Percentiles rank a stretch among this genome's conserved stretches.
Conservation (phyloP, 2,113 vertebrate species). For the Panthera leo region DNA sequence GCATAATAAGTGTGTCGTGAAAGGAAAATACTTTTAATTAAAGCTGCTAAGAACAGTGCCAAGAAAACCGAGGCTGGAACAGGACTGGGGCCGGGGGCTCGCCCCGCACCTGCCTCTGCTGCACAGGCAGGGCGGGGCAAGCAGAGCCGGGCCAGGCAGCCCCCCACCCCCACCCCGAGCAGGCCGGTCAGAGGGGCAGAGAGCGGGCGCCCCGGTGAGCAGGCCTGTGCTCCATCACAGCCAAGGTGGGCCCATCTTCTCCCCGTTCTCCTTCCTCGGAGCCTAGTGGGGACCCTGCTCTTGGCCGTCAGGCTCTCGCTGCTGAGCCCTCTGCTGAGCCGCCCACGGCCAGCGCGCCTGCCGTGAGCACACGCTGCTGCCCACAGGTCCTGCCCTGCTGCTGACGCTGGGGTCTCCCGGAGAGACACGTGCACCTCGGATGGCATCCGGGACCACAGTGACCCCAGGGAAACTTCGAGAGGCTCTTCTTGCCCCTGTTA, state of each 20-base stretch:
- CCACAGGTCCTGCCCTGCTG: neutral
- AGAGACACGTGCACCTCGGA: neutral
- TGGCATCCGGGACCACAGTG: fast-evolving
- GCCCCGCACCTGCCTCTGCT: neutral
- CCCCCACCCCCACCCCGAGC: neutral
- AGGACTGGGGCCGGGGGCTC: neutral
- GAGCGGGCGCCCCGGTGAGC: no score
- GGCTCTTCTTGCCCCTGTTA: neutral
- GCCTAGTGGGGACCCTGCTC: no score
- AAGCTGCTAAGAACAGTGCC: neutral
- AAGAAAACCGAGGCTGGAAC: neutral
- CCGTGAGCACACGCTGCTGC: fast-evolving
- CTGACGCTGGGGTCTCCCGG: neutral
- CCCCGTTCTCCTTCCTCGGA: neutral
- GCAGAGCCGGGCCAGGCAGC: neutral
- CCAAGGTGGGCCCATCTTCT: neutral
- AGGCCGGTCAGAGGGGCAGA: neutral
- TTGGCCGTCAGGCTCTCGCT: neutral
- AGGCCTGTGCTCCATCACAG: neutral
- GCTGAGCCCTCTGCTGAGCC: neutral
- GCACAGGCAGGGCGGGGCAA: neutral
- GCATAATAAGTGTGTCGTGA: neutral
- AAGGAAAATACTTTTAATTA: neutral
- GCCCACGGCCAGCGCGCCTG: no score
- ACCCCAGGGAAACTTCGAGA: neutral